Conservation (phyloP, 1,140 invertebrate genomes). For the Drosophila grimshawi region DNA sequence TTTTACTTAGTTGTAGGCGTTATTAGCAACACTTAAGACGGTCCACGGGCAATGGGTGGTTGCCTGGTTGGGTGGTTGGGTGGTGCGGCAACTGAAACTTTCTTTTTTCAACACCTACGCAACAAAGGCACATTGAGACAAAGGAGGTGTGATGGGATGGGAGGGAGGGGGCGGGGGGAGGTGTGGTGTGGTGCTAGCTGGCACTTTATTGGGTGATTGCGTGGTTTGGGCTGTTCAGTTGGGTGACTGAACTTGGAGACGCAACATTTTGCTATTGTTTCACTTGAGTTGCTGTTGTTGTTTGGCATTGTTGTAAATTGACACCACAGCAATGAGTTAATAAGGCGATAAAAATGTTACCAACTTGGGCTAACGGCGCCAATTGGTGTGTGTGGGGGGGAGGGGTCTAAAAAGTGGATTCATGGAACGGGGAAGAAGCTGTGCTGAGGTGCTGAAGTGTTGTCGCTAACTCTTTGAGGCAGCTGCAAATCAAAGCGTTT, state of each 20-base stretch:
- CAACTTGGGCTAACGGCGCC: neutral
- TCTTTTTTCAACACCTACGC: slow-evolving; percentile 50
- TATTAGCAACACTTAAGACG: slow-evolving; percentile 79
- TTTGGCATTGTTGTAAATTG: slow-evolving; percentile 68
- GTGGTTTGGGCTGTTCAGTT: neutral
- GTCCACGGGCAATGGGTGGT: neutral
- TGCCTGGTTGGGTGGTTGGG: neutral
- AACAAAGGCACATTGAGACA: slow-evolving; percentile 30
- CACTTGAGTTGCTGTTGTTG: slow-evolving; percentile 39
- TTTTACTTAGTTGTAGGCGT: slow-evolving; percentile 76
- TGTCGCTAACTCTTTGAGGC: slow-evolving; percentile 10
- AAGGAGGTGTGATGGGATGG: neutral
- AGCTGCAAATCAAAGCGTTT: slow-evolving; percentile 32
- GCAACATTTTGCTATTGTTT: slow-evolving; percentile 67
- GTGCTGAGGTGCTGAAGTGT: neutral
- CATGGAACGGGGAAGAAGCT: too few species aligned
- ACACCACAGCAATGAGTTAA: slow-evolving; percentile 80
- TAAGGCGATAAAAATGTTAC: slow-evolving; percentile 68
- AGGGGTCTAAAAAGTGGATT: neutral
- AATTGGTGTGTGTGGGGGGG: neutral
- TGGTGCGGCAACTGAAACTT: slow-evolving; percentile 18
- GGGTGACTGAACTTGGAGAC: slow-evolving; percentile 25
- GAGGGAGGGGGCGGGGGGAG: neutral
- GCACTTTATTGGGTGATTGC: slow-evolving; percentile 25
- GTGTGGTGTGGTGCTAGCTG: neutral